phyloP scores from a whole-genome alignment of 2,797 vertebrate genomes.

The Diplodus sargus region DNA sequence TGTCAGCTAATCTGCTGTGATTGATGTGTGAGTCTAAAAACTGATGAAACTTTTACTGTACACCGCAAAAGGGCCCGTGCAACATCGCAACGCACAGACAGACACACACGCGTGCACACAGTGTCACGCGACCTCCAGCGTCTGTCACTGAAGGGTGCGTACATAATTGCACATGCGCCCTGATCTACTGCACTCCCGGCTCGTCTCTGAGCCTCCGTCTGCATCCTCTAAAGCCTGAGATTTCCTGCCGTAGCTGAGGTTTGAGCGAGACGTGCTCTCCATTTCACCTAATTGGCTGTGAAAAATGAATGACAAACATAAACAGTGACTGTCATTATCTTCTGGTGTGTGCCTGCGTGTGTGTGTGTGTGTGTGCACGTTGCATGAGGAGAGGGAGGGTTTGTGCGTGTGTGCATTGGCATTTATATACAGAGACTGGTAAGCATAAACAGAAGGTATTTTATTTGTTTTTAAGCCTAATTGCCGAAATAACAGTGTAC shows the following conservation, averaged over 20 bases:
- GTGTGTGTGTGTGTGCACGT: constrained; percentile 3
- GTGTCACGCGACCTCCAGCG: not conserved
- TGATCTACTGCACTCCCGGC: constrained; percentile 34
- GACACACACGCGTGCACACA: not conserved
- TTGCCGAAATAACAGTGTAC: constrained; percentile 76
- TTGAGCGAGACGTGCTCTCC: constrained; percentile 60
- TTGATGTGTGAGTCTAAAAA: constrained; percentile 74
- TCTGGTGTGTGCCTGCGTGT: constrained; percentile 16
- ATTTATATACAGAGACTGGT: constrained; percentile 53
- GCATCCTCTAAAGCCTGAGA: constrained; percentile 43
- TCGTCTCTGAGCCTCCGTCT: constrained; percentile 39
- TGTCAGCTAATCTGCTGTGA: constrained; percentile 81
- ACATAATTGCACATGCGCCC: constrained; percentile 20
- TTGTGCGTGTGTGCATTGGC: constrained; percentile 14
- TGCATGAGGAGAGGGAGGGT: constrained; percentile 21
- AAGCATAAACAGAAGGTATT: constrained; percentile 61
- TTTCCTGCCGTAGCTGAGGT: constrained; percentile 54
- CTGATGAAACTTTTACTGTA: constrained; percentile 74
- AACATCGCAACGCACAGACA: constrained; percentile 10
- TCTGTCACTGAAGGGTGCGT: constrained; percentile 21
- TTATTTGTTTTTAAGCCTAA: constrained; percentile 74
- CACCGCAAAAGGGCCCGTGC: constrained; percentile 35
- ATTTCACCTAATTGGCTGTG: constrained; percentile 76
- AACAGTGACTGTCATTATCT: constrained; percentile 65
- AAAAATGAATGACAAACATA: constrained; percentile 80